Base-by-base conservation (phyloP, 2,888 invertebrate species). In the Amblyteles armatorius region DNA sequence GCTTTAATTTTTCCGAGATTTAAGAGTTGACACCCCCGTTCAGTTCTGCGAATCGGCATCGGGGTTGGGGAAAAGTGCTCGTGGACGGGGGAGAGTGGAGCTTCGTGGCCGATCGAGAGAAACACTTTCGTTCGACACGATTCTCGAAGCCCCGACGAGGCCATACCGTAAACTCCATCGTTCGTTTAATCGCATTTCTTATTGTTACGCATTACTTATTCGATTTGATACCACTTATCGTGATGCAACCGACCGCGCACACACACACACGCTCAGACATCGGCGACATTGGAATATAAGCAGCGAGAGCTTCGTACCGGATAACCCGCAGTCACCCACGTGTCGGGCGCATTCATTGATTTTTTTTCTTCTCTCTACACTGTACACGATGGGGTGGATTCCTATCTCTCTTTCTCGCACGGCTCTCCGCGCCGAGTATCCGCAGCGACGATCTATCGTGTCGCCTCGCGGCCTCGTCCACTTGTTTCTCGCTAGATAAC, bases 151-250 rank as follows among this genome's bases (percentile, higher is more conserved):
- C 84, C 73, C 63, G 60, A 36, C n/a, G 72, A 77, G 67, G 60
- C 40, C 72, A 55, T 33, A 73, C 63, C 55, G 50, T 48, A 71
- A 78, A 74, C 65, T 76, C 71, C 77, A 16, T 33, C 48, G 88
- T 83, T 79, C 57, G 36, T 86, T 89, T 91, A 90, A 91, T 91
- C 90, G 87, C 89, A 89, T 91, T 89, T 87, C 77, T 87, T 73
- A 22, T 48, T 85, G 83, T 84, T 85, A 33, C 71, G 83, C 68
- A 87, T 88, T 88, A 83, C 85, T 86, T 87, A 87, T 87, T 89
- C 88, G 87, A 91, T 90, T 89, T 89, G 84, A 90, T 89, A 82
- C 87, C 89, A 87, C 88, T 89, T 89, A 69, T 69, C 57, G 88
- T 88, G 88, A 89, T 85, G 87, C 86, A 88, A 89, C 82, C 16